phyloP scores from a whole-genome alignment of 2,888 invertebrate species.

The Bimastos eiseni region DNA sequence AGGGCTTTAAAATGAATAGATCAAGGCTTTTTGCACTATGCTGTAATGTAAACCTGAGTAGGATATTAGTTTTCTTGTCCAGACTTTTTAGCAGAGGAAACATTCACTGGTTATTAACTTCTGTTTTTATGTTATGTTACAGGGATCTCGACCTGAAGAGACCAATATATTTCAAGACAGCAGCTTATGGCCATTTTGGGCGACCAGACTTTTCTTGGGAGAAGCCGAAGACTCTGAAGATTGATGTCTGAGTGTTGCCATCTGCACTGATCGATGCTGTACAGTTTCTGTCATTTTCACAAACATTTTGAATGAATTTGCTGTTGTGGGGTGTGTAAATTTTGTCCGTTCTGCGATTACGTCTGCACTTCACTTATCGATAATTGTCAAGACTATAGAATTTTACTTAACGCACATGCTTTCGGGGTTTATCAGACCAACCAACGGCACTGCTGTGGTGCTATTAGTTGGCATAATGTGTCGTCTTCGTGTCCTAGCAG shows the following conservation, averaged over 20 bases:
- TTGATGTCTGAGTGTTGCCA: not conserved
- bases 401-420: not conserved
- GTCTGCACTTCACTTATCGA: not conserved
- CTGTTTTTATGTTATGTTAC: conserved; percentile 27
- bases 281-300: not conserved
- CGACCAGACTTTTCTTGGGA: conserved; percentile 96
- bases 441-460: not conserved
- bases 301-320: not conserved
- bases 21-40: no score
- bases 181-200: conserved; percentile 98
- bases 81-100: not conserved
- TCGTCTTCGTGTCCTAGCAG: not conserved
- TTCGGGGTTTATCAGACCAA: not conserved
- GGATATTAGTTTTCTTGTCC: not conserved
- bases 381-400: no score
- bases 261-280: not conserved
- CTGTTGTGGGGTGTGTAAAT: not conserved
- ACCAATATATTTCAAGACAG: conserved; percentile 96
- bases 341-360: not conserved
- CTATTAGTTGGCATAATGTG: not conserved
- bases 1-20: no score
- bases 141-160: conserved; percentile 72
- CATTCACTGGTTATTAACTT: not conserved
- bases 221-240: conserved; percentile 74
- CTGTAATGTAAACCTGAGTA: not conserved